These are phyloP conservation scores for Lobophora halterata DNA, from an alignment of 2,888 invertebrate species.

Conservation along the genomic window DNA sequence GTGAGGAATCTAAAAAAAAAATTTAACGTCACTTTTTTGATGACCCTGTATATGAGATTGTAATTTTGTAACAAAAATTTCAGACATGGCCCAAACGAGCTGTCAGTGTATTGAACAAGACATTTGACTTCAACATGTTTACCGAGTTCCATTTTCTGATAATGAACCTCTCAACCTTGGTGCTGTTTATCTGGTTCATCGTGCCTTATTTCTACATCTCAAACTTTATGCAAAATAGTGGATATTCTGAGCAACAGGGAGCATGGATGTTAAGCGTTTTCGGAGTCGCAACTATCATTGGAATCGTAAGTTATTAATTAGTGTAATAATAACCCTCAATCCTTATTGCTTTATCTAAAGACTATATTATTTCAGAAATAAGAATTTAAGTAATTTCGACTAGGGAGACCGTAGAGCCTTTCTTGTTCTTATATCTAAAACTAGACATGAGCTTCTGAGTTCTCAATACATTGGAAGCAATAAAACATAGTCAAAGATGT, in stretches of 20 bases:
- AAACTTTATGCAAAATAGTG: constrained; percentile 84
- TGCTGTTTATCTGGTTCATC: constrained; percentile 96
- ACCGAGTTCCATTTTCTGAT: constrained; percentile 89
- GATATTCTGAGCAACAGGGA: constrained; percentile 84
- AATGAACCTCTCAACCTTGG: constrained; percentile 93
- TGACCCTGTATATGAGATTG: too few species aligned
- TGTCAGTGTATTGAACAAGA: constrained; percentile 83
- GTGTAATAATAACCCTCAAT: neutral
- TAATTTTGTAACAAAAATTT: too few species aligned
- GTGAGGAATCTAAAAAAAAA: too few species aligned
- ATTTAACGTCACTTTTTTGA: too few species aligned
- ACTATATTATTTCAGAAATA: too few species aligned
- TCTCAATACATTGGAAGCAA: too few species aligned
- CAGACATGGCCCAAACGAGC: constrained; percentile 88
- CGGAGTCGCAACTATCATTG: constrained; percentile 93
- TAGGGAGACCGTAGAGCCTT: too few species aligned
- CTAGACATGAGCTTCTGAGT: too few species aligned
- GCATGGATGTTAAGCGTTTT: constrained; percentile 91
- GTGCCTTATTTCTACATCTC: constrained; percentile 97
- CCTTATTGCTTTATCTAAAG: too few species aligned
- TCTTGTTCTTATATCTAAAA: too few species aligned
- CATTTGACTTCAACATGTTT: constrained; percentile 92
- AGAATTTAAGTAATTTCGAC: too few species aligned
- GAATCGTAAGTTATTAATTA: constrained; percentile 84
- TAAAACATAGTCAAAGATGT: too few species aligned